Base-by-base conservation (phyloP, 2,797 vertebrate species). In the Sternarchorhynchus goeldii region DNA sequence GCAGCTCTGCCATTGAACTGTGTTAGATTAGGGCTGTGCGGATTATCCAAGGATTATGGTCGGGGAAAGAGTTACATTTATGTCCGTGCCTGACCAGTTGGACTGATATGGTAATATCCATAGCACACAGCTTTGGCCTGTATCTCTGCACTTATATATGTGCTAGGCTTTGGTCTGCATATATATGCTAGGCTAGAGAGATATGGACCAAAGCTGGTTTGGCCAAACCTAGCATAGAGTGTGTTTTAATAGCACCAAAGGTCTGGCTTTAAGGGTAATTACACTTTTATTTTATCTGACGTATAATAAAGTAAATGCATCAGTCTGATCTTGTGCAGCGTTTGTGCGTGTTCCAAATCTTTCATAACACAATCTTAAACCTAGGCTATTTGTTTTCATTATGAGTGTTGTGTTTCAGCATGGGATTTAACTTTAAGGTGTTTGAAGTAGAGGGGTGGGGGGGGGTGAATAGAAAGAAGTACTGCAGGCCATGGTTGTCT, bases 391-490 rank as follows among this genome's bases (percentile, higher is more conserved):
- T 71, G 17, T 56, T 36, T 29, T 60, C 41, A 10, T 31, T 32
- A 20, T 4, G 31, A 31, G 18, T 50, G 58, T 57, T 63, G 14
- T 67, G 17, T 41, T n/a, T 5, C 39, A 29, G n/a, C 18, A 7
- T 29, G 39, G 17, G 31, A 66, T n/a, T 81, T 57, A 1, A 53
- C 53, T 71, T 56, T 25, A 2, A 8, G 68, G 21, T 39, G 39
- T 68, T 68, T 45, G 17, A 50, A 25, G 25, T 25, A 25, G 1
- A 25, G 25, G 25, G 25, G 25, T 25, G 25, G 25, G 25, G 25
- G 25, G 25, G 25, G 25, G 89, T 89, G 88, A 88, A 83, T 87
- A 88, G 83, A 79, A 86, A 89, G 85, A 53, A 83, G 56, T 82
- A 83, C 82, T 73, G 32, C 12, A 78, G 72, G 82, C 81, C 80